Evolutionary conservation across 2,797 vertebrate species (phyloP).

Genomic region (Thalassophryne amazonica): DNA sequence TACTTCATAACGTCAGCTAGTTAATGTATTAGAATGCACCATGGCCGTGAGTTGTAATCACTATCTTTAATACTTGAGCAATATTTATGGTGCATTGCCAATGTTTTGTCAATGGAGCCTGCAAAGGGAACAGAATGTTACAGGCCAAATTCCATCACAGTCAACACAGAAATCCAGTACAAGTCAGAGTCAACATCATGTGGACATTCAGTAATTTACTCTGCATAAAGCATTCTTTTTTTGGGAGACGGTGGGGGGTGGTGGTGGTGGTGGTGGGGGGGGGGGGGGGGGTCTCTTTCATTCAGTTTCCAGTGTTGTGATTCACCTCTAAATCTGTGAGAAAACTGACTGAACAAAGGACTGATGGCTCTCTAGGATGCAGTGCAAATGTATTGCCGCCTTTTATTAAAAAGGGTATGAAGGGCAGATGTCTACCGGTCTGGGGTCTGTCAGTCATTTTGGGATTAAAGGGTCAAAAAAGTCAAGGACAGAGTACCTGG

Average conservation of each 20-base stretch:
- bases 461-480: constrained; percentile 19
- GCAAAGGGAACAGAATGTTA: constrained; percentile 19
- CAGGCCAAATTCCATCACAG: constrained; percentile 20
- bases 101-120: constrained; percentile 22
- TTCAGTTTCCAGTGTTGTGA: too few relatives aligned
- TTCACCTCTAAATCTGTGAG: constrained; percentile 51
- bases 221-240: constrained; percentile 38
- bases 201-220: constrained; percentile 55
- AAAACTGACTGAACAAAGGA: constrained; percentile 40
- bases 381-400: constrained; percentile 35
- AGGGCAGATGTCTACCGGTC: constrained; percentile 13
- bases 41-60: constrained; percentile 13
- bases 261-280: too few relatives aligned
- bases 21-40: constrained; percentile 20
- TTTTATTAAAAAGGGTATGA: constrained; percentile 35
- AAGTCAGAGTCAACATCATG: constrained; percentile 51
- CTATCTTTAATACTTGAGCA: constrained; percentile 17
- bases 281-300: too few relatives aligned
- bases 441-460: constrained; percentile 26
- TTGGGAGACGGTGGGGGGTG: too few relatives aligned
- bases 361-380: constrained; percentile 35
- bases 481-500: background rate
- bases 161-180: constrained; percentile 30
- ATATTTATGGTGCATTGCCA: background rate
- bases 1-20: constrained; percentile 3